Evolutionary conservation across 2,888 invertebrate species (phyloP), one percentile per base, ranked within the genome.

Genomic region (Megastigmus dorsalis): DNA sequence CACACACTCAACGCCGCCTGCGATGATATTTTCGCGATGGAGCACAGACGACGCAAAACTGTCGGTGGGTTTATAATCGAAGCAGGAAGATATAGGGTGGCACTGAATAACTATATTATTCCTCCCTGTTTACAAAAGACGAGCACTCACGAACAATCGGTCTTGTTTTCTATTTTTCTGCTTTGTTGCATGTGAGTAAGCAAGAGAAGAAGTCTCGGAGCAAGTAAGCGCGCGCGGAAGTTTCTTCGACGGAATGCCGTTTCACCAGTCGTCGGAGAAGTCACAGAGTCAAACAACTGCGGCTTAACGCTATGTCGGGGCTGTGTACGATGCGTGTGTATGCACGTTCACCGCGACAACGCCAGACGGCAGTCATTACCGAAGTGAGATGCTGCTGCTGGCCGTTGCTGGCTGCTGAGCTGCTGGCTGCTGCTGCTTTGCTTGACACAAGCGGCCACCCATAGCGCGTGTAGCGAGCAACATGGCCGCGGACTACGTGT

Each of bases 341-440:
- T 30, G 41, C 48, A 41, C 28, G 15, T 23, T 63, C 77, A 79
- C 81, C 83, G 81, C 84, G 82, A 86, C 86, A 84, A 86, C 85
- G 84, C 85, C 81, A 85, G 83, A 83, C 84, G 79, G 85, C 85
- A 80, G 87, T 87, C 87, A 86, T 87, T 87, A 86, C 84, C 81
- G 77, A 79, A 85, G 83, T 86, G 86, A 85, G 74, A 69, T 59
- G 66, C 69, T 59, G 62, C 26, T 57, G 38, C 52, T 41, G 9
- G 23, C 38, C 15, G 28, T 54, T 43, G 41, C 41, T 50, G 23
- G 54, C 66, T 36, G 36, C 52, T 13, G 63, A 50, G 15, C 63
- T 38, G 45, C 67, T 23, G 48, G 41, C 52, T 38, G 50, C 57
- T 45, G 41, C 62, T 50, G 59, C 9, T 28, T 28, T 45, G 45